Evolutionary conservation across 2,113 vertebrate species (phyloP).

Genomic region (Neoarius graeffei): DNA sequence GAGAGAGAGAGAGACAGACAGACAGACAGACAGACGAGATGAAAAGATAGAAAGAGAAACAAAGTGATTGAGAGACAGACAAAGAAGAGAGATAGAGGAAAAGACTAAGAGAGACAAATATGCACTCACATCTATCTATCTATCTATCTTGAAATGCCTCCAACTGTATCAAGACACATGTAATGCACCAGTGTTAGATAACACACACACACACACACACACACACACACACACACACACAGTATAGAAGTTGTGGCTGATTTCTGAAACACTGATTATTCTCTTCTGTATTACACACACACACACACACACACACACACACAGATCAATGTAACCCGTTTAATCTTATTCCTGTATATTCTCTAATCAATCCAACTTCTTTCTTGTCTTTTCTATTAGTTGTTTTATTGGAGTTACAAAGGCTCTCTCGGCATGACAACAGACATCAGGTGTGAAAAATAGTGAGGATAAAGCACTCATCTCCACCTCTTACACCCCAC

Average conservation of each 20-base stretch:
- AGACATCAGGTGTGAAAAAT: slow-evolving; percentile 6
- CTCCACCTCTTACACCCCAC: background rate
- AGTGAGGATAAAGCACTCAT: background rate
- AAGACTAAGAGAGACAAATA: background rate
- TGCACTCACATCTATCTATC: background rate
- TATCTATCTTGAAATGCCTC: slow-evolving; percentile 31
- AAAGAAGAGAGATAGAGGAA: background rate
- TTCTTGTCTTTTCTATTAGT: background rate
- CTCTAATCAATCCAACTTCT: background rate
- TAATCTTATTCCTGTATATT: slow-evolving; percentile 1
- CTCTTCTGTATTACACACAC: background rate
- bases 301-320: too few relatives aligned
- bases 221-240: background rate
- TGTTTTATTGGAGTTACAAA: background rate
- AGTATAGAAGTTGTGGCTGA: background rate
- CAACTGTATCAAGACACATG: background rate
- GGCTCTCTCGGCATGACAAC: background rate
- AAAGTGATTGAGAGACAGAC: background rate
- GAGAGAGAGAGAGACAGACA: background rate
- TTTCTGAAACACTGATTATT: slow-evolving; percentile 7
- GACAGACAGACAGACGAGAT: background rate
- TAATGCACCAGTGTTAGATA: background rate
- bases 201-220: background rate
- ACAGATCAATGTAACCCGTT: background rate
- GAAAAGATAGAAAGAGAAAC: background rate